Evolutionary conservation across 2,113 vertebrate genomes (phyloP).

Genomic region (Meles meles): DNA sequence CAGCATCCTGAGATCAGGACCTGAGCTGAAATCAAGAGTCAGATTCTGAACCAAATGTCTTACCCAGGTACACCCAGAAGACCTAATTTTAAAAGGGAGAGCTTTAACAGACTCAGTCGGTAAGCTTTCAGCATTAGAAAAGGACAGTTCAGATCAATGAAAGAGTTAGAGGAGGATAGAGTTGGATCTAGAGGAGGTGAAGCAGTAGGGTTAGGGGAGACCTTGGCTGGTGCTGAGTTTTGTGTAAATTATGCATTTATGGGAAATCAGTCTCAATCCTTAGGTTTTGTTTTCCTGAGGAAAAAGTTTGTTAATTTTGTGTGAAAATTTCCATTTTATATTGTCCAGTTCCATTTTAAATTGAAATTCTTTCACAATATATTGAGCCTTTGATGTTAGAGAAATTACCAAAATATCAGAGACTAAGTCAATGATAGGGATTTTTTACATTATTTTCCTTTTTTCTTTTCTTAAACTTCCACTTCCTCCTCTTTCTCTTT

Average conservation of each 20-base stretch:
- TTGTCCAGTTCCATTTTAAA: not conserved
- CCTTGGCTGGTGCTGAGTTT: not conserved
- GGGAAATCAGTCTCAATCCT: not conserved
- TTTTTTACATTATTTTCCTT: not conserved
- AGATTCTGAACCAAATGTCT: not conserved
- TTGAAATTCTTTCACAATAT: not conserved
- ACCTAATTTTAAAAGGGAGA: not conserved
- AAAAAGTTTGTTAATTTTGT: no score
- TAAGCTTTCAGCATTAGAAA: not conserved
- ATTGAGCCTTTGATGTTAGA: slow-evolving; percentile 9
- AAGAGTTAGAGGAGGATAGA: not conserved
- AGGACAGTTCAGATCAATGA: not conserved
- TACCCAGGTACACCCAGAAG: not conserved
- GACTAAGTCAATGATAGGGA: not conserved
- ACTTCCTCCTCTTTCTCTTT: not conserved
- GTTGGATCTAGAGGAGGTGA: not conserved
- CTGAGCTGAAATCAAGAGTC: not conserved
- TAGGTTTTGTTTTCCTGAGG: not conserved
- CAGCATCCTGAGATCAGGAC: not conserved
- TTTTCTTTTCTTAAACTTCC: not conserved
- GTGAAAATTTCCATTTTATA: not conserved
- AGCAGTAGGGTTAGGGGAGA: not conserved
- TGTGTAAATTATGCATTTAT: not conserved
- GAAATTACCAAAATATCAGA: not conserved
- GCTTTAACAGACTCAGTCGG: not conserved